phyloP scores from a whole-genome alignment of 1,140 invertebrate genomes.

The Drosophila kohkoa region DNA sequence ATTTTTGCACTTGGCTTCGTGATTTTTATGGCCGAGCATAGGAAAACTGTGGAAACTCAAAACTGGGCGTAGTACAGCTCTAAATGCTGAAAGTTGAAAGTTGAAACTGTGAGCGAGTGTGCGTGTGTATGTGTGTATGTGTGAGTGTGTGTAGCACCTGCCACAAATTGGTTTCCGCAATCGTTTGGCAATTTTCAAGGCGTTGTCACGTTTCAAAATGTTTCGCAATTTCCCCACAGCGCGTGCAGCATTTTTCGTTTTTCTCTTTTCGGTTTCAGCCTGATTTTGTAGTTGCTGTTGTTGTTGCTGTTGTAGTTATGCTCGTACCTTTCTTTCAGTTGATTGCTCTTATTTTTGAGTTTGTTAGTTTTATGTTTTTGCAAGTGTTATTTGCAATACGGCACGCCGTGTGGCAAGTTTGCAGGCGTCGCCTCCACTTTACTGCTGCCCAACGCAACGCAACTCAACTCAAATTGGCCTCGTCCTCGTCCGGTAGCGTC shows the following conservation, averaged over 20 bases:
- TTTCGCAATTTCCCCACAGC: constrained; percentile 56
- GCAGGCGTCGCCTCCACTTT: not conserved
- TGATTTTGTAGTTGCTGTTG: not conserved
- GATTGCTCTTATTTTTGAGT: constrained; percentile 27
- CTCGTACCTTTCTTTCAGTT: constrained; percentile 3
- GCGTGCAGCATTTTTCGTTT: constrained; percentile 4
- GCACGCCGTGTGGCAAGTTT: constrained; percentile 1
- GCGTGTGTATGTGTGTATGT: too few species aligned
- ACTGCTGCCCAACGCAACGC: not conserved
- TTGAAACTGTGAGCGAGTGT: constrained; percentile 4
- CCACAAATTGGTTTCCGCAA: constrained; percentile 52
- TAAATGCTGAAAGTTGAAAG: constrained; percentile 11
- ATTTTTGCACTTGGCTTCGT: constrained; percentile 6
- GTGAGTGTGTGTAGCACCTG: constrained; percentile 52
- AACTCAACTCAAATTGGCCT: constrained; percentile 50
- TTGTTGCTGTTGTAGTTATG: not conserved
- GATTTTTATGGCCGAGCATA: constrained; percentile 34
- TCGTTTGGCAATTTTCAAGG: constrained; percentile 28
- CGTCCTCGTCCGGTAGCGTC: constrained; percentile 23
- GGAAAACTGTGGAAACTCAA: not conserved
- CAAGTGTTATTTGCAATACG: constrained; percentile 22
- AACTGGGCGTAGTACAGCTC: not conserved
- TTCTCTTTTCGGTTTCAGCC: not conserved
- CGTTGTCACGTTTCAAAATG: constrained; percentile 69
- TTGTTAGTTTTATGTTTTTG: constrained; percentile 28